These are phyloP conservation scores for Lepilemur septentrionalis DNA, from an alignment of 2,797 vertebrate species.

Conservation along the genomic window DNA sequence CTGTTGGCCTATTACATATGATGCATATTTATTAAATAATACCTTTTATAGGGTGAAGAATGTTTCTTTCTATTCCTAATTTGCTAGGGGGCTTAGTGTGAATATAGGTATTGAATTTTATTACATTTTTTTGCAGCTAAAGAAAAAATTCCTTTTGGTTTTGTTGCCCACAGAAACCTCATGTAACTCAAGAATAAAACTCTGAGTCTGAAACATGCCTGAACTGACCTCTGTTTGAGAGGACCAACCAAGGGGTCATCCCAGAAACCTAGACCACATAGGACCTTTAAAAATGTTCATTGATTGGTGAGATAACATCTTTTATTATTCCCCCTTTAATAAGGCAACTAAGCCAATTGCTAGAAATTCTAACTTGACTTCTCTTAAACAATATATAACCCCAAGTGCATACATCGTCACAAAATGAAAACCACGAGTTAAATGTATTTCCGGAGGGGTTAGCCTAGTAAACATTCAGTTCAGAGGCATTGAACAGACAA, in stretches of 20 bases:
- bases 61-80: background rate
- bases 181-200: background rate
- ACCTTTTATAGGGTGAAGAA: background rate
- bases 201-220: background rate
- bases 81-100: background rate
- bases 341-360: background rate
- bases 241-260: background rate
- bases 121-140: background rate
- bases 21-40: background rate
- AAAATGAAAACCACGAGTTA: background rate
- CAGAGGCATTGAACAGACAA: background rate
- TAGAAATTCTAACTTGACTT: background rate
- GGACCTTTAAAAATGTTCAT: background rate
- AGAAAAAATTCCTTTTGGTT: background rate
- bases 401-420: background rate
- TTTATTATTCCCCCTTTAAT: background rate
- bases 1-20: background rate
- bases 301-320: background rate
- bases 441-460: background rate
- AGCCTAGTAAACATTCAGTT: background rate
- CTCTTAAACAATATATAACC: background rate
- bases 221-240: background rate
- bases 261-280: background rate
- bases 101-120: background rate
- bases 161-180: background rate